phyloP scores from a whole-genome alignment of 2,113 vertebrate species.

The Stercorarius parasiticus region DNA sequence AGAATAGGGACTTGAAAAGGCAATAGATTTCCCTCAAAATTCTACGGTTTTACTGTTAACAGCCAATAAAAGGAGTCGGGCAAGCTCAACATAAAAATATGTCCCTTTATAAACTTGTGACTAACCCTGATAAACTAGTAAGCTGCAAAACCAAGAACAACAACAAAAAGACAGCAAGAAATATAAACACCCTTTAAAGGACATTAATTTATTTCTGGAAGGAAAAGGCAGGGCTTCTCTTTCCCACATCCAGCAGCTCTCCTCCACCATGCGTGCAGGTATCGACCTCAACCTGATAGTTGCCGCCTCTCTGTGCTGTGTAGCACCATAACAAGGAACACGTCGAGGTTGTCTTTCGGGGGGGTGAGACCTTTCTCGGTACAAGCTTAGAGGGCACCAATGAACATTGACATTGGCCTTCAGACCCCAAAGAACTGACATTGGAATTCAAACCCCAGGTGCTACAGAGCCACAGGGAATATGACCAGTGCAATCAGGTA shows the following conservation, averaged over 20 bases:
- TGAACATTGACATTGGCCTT: neutral
- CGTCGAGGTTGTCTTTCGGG: fast-evolving
- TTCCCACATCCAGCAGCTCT: neutral
- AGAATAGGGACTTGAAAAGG: neutral
- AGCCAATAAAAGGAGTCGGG: neutral
- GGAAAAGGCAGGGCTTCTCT: neutral
- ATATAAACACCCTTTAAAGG: neutral
- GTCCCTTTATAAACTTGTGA: neutral
- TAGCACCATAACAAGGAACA: fast-evolving
- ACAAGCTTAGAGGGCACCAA: neutral
- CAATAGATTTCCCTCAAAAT: neutral
- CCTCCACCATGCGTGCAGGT: fast-evolving
- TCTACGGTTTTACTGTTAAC: neutral
- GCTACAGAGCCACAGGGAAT: neutral
- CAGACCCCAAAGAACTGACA: neutral
- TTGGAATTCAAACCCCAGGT: neutral
- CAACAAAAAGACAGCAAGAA: neutral
- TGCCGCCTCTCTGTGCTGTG: neutral
- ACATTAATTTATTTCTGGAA: neutral
- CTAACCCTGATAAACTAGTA: neutral
- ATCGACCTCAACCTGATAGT: fast-evolving
- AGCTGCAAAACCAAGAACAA: neutral
- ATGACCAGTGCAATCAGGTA: neutral
- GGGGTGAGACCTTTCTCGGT: fast-evolving
- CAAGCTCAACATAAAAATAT: neutral